Percentiles rank a stretch among this genome's conserved stretches.
These are phyloP conservation scores for Allygus modestus DNA, from an alignment of 2,888 invertebrate species.

Conservation along the genomic window DNA sequence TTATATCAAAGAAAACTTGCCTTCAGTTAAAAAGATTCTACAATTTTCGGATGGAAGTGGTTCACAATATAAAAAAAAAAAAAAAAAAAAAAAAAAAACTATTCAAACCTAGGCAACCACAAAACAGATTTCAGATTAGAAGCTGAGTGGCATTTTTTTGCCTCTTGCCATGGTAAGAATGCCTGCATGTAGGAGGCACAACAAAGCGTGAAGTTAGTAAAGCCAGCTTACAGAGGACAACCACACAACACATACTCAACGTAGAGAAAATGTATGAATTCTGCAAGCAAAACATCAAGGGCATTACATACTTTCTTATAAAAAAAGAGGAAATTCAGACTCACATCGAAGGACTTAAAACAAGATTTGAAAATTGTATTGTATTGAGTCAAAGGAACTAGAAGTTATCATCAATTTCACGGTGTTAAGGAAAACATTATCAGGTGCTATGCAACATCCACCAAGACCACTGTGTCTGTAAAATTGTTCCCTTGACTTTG, in stretches of 20 bases:
- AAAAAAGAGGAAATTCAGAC: neutral
- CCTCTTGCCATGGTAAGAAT: constrained; percentile 53
- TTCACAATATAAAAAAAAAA: constrained; percentile 56
- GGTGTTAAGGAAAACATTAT: neutral
- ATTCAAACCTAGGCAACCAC: constrained; percentile 42
- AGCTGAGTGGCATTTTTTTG: constrained; percentile 58
- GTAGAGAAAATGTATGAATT: constrained; percentile 32
- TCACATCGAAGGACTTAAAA: neutral
- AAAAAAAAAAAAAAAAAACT: constrained; percentile 61
- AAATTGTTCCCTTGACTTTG: neutral
- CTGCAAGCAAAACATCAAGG: constrained; percentile 39
- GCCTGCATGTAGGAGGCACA: constrained; percentile 23
- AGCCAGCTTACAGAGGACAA: constrained; percentile 9
- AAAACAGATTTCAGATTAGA: constrained; percentile 27
- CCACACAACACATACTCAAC: constrained; percentile 15
- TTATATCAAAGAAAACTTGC: constrained; percentile 36
- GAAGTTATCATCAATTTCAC: neutral
- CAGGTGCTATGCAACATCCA: neutral
- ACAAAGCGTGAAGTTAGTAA: constrained; percentile 48
- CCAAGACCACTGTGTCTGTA: neutral
- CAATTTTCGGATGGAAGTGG: constrained; percentile 35
- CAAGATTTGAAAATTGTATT: neutral
- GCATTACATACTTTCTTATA: neutral
- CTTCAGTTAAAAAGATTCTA: constrained; percentile 39
- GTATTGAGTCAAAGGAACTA: neutral